Evolutionary conservation across 64 coral and sea anemone genomes (phyloP).

Genomic region (Anthopleura sola): DNA sequence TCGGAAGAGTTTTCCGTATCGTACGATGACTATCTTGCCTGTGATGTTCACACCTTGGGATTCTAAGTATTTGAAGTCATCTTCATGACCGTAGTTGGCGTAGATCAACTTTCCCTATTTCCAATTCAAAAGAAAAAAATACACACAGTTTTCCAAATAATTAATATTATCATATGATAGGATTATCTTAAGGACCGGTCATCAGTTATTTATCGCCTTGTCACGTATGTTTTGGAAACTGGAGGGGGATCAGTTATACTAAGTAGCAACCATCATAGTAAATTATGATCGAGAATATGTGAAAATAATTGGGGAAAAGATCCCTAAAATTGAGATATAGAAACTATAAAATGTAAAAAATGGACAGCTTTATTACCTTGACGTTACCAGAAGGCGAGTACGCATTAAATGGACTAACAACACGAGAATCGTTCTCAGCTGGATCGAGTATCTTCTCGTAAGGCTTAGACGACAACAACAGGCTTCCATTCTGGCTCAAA

Average conservation of each 20-base stretch:
- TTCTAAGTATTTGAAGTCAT: constrained; percentile 63
- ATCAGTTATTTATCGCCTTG: no score
- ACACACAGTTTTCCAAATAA: background rate
- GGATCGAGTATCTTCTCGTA: constrained; percentile 52
- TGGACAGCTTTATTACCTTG: constrained; percentile 44
- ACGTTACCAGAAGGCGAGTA: constrained; percentile 70
- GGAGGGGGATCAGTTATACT: no score
- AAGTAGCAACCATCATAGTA: no score
- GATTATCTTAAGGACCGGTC: no score
- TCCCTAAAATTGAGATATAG: no score
- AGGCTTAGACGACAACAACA: constrained; percentile 30
- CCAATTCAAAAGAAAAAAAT: background rate
- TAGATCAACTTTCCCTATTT: constrained; percentile 50
- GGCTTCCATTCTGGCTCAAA: constrained; percentile 3
- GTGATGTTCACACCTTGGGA: constrained; percentile 50
- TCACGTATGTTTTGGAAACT: no score
- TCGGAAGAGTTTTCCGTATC: constrained; percentile 79
- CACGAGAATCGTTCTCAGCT: constrained; percentile 46
- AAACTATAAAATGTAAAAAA: no score
- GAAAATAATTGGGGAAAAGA: no score
- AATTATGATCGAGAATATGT: no score
- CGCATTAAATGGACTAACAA: constrained; percentile 72
- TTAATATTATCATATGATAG: no score
- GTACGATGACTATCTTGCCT: constrained; percentile 57
- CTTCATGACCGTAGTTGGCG: constrained; percentile 64